Conservation (phyloP, 1,140 invertebrate genomes). For the Scylla paramamosain region DNA sequence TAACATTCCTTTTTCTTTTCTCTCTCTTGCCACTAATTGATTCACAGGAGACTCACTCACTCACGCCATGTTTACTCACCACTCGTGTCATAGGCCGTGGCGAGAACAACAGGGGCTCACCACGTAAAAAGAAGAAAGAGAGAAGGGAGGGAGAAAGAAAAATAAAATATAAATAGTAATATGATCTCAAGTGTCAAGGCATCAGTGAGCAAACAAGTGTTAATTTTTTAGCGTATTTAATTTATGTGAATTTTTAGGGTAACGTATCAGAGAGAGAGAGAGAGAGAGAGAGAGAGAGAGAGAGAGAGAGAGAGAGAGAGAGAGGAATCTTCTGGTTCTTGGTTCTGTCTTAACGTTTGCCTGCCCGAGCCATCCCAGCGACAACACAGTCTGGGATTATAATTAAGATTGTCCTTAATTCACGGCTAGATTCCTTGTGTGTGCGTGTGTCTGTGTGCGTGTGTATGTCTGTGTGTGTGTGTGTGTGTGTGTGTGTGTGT, state of each 20-base stretch:
- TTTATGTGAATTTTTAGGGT: background rate
- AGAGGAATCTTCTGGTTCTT: background rate
- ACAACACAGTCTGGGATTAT: background rate
- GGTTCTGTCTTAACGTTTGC: background rate
- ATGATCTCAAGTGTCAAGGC: too few relatives aligned
- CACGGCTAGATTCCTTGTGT: background rate
- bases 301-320: constrained; percentile 25
- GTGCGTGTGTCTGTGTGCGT: background rate
- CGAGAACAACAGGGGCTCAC: too few relatives aligned
- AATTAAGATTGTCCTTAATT: constrained; percentile 24
- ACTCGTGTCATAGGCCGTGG: too few relatives aligned
- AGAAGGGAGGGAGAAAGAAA: too few relatives aligned
- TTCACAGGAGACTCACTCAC: too few relatives aligned
- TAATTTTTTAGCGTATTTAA: too few relatives aligned
- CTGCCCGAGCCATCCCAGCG: background rate
- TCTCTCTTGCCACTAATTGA: too few relatives aligned
- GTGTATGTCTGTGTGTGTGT: background rate
- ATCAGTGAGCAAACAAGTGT: too few relatives aligned
- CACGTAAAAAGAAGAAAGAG: too few relatives aligned
- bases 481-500: constrained; percentile 35
- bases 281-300: constrained; percentile 25
- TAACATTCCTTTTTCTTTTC: too few relatives aligned
- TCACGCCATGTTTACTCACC: too few relatives aligned
- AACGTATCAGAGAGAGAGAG: background rate
- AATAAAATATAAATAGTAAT: too few relatives aligned